phyloP scores from a whole-genome alignment of 2,888 invertebrate genomes.

The Tryphoninae sp. region DNA sequence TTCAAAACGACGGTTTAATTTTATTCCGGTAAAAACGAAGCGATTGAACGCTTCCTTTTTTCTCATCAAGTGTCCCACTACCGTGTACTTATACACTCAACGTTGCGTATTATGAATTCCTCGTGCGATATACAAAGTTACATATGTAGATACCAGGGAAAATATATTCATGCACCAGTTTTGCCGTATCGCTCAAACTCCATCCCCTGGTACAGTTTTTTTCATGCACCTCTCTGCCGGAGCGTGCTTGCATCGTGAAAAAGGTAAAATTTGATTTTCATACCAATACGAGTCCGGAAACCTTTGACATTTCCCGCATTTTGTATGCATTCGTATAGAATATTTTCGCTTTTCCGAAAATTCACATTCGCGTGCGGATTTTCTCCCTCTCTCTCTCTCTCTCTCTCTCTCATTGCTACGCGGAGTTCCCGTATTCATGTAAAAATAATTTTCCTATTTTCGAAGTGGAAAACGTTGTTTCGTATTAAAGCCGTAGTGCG shows the following conservation, averaged over 20 bases:
- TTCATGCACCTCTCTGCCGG: conserved; percentile 15
- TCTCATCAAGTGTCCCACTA: neutral
- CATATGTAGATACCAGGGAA: neutral
- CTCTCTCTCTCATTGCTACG: conserved; percentile 9
- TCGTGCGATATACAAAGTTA: neutral
- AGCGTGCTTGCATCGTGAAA: conserved; percentile 15
- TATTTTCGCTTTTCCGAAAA: conserved; percentile 26
- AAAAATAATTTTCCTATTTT: conserved; percentile 19
- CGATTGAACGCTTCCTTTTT: conserved; percentile 4
- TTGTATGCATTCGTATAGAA: conserved; percentile 35
- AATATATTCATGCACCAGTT: conserved; percentile 34
- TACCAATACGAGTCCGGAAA: conserved; percentile 33
- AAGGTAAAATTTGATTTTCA: conserved; percentile 51
- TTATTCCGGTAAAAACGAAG: conserved; percentile 1
- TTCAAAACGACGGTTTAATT: neutral
- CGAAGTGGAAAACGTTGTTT: conserved; percentile 19
- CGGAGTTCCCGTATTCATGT: neutral
- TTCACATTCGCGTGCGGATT: conserved; percentile 15
- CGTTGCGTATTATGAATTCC: neutral
- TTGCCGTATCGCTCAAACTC: conserved; percentile 2
- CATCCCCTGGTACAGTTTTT: conserved; percentile 9
- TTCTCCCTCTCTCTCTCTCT: conserved; percentile 17
- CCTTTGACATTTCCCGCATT: conserved; percentile 46
- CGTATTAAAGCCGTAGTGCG: neutral
- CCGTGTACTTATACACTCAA: neutral